Conservation (phyloP, 2,888 invertebrate species). For the Volucella inanis region DNA sequence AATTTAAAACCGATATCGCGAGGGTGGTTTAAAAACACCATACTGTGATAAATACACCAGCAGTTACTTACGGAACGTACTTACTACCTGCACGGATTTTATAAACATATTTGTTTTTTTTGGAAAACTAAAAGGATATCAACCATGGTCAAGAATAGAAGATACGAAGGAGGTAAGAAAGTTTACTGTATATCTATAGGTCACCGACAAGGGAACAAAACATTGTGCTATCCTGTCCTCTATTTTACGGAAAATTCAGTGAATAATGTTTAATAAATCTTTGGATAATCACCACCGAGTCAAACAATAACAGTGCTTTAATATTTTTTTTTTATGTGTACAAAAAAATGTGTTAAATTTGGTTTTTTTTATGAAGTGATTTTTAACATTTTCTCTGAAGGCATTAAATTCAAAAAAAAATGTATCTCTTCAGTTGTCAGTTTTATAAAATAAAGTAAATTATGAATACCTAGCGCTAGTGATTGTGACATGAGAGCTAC, state of each 20-base stretch:
- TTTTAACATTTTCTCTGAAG: conserved; percentile 1
- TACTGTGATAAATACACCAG: conserved; percentile 47
- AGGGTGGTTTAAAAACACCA: conserved; percentile 66
- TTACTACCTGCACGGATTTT: conserved; percentile 30
- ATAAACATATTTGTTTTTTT: conserved; percentile 2
- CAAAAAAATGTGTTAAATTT: conserved; percentile 30
- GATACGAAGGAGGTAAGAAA: conserved; percentile 71
- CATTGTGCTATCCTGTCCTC: too few relatives aligned
- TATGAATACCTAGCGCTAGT: background rate
- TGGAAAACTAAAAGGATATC: background rate
- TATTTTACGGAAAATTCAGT: conserved; percentile 2
- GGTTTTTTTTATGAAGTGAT: conserved; percentile 13
- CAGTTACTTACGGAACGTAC: conserved; percentile 59
- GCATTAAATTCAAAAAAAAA: background rate
- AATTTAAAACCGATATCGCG: conserved; percentile 43
- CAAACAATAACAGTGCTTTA: background rate
- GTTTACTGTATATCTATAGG: background rate
- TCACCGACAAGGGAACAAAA: background rate
- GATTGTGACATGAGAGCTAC: background rate
- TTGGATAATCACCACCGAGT: conserved; percentile 12
- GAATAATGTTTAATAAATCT: conserved; percentile 42
- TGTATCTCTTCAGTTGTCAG: background rate
- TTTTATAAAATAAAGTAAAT: background rate
- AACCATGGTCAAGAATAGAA: conserved; percentile 66
- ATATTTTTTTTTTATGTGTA: conserved; percentile 7